phyloP scores from a whole-genome alignment of 2,113 vertebrate species.

The Aramus guarauna region DNA sequence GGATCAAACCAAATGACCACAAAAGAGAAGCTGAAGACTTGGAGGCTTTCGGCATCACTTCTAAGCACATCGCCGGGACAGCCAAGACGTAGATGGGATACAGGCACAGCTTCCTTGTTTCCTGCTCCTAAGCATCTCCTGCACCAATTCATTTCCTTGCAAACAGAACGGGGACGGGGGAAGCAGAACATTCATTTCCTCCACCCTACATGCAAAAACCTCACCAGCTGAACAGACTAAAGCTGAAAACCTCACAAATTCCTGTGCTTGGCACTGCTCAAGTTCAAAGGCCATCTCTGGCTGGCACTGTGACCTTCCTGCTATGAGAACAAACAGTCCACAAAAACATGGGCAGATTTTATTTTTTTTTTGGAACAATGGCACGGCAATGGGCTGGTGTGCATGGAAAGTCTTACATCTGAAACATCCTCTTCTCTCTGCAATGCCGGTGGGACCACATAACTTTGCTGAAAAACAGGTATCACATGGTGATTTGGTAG shows the following conservation, averaged over 20 bases:
- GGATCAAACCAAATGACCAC: neutral
- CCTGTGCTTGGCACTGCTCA: neutral
- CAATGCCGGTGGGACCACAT: conserved; percentile 15
- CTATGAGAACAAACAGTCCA: neutral
- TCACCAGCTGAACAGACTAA: neutral
- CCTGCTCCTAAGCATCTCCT: neutral
- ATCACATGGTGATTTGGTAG: conserved; percentile 43
- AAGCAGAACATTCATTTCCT: neutral
- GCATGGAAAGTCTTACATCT: conserved; percentile 10
- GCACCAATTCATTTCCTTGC: neutral
- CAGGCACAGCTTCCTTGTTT: neutral
- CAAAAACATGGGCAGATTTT: neutral
- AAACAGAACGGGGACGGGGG: neutral
- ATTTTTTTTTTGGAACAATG: neutral
- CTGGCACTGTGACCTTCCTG: neutral
- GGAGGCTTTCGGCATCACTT: neutral
- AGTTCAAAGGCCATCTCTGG: neutral
- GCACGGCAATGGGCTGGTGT: neutral
- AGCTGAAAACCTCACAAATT: neutral
- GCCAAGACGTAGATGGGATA: neutral
- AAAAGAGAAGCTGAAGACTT: neutral
- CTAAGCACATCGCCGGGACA: neutral
- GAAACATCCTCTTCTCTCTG: neutral
- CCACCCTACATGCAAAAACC: neutral
- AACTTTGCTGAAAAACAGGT: conserved; percentile 46